Conservation (phyloP, 1,140 invertebrate species). For the Venturia canescens region DNA sequence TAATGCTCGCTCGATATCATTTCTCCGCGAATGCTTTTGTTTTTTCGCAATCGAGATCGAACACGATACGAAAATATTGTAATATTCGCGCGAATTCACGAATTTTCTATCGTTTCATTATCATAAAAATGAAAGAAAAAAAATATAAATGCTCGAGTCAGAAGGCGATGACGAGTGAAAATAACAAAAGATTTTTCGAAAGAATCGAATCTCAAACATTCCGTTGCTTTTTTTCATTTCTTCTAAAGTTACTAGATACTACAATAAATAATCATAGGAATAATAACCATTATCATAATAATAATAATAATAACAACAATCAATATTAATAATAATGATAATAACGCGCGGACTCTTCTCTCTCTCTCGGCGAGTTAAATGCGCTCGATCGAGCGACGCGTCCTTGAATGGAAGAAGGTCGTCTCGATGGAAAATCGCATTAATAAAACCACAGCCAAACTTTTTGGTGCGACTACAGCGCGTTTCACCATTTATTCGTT, state of each 20-base stretch:
- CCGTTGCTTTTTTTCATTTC: background rate
- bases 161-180: background rate
- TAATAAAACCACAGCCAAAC: slow-evolving; percentile 64
- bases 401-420: slow-evolving; percentile 49
- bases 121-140: too few relatives aligned
- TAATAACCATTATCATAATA: too few relatives aligned
- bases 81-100: background rate
- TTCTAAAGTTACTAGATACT: background rate
- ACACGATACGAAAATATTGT: background rate
- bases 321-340: background rate
- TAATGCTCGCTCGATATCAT: too few relatives aligned
- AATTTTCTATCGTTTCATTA: background rate
- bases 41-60: too few relatives aligned
- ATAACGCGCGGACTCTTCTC: slow-evolving; percentile 36
- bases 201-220: background rate
- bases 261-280: too few relatives aligned
- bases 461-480: slow-evolving; percentile 66
- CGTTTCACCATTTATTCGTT: slow-evolving; percentile 39
- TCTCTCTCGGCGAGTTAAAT: slow-evolving; percentile 38
- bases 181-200: slow-evolving; percentile 4
- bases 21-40: too few relatives aligned
- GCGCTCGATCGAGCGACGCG: slow-evolving; percentile 5
- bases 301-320: too few relatives aligned
- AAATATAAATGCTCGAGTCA: background rate
- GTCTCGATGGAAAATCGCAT: slow-evolving; percentile 51